A percentile compares a stretch with the other conserved stretches of the same genome.
phyloP scores from a whole-genome alignment of 2,888 invertebrate species.

The Ametastegia equiseti region DNA sequence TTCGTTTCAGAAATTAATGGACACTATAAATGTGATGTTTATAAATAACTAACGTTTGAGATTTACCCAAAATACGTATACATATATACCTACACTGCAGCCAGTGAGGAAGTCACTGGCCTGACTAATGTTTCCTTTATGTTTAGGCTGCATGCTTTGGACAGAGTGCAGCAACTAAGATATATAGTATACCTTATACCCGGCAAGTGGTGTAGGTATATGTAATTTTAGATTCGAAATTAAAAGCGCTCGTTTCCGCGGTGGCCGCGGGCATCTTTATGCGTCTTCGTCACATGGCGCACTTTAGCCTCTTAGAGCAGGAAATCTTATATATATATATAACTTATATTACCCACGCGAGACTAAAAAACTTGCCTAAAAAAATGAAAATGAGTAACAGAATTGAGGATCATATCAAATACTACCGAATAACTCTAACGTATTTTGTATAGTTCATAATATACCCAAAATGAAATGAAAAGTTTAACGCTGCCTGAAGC shows the following conservation, averaged over 20 bases:
- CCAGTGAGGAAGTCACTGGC: background rate
- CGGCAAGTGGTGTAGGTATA: conserved; percentile 4
- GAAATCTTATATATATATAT: background rate
- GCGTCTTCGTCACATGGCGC: background rate
- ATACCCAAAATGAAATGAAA: background rate
- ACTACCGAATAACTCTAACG: background rate
- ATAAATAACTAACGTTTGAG: background rate
- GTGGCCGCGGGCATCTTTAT: background rate
- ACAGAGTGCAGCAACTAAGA: background rate
- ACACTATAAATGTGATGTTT: background rate
- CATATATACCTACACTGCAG: too few species aligned
- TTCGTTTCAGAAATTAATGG: background rate
- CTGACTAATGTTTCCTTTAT: conserved; percentile 31
- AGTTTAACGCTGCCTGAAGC: background rate
- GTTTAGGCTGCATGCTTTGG: background rate
- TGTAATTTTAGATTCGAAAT: conserved; percentile 37
- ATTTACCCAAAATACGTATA: background rate
- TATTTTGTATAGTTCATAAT: background rate
- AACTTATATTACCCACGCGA: background rate
- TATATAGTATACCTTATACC: too few species aligned
- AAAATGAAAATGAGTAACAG: too few species aligned
- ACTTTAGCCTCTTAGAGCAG: background rate
- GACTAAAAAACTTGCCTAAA: background rate
- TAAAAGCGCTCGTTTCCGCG: background rate
- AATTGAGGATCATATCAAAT: background rate